These are phyloP conservation scores for Thamnophis elegans DNA, from an alignment of 2,797 vertebrate genomes.

Conservation along the genomic window DNA sequence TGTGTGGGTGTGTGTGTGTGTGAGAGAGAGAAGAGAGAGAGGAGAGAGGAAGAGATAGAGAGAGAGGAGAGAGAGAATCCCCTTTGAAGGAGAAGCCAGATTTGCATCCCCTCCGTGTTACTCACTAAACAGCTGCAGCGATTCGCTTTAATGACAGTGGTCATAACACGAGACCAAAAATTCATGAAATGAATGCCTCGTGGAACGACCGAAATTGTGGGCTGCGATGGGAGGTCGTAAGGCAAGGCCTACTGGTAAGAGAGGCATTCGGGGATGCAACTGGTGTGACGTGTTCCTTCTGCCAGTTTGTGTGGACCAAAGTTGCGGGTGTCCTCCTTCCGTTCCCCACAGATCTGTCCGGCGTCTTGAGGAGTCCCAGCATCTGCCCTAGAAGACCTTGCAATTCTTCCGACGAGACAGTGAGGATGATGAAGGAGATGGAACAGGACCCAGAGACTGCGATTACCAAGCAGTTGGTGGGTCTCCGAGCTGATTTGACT, in stretches of 20 bases:
- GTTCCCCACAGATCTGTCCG: not conserved
- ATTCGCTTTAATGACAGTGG: not conserved
- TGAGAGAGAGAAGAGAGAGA: too few species aligned
- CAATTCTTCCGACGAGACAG: not conserved
- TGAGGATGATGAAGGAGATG: not conserved
- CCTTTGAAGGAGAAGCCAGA: not conserved
- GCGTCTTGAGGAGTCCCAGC: not conserved
- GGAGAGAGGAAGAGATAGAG: too few species aligned
- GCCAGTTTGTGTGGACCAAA: not conserved
- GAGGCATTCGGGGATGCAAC: not conserved
- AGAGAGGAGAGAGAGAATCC: too few species aligned
- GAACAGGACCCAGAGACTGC: not conserved
- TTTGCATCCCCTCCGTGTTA: fast-evolving
- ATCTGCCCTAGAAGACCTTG: not conserved
- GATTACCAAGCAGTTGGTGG: not conserved
- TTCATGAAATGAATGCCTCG: not conserved
- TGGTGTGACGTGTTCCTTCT: not conserved
- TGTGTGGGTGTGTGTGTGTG: too few species aligned
- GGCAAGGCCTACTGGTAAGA: not conserved
- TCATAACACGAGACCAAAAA: not conserved
- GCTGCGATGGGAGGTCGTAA: not conserved
- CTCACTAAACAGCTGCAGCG: not conserved
- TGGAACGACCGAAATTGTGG: not conserved
- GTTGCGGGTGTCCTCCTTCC: not conserved
- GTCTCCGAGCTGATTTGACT: not conserved